Evolutionary conservation across 2,888 invertebrate species (phyloP), one percentile per base, ranked within the genome.

Genomic region (Bedellia somnulentella): DNA sequence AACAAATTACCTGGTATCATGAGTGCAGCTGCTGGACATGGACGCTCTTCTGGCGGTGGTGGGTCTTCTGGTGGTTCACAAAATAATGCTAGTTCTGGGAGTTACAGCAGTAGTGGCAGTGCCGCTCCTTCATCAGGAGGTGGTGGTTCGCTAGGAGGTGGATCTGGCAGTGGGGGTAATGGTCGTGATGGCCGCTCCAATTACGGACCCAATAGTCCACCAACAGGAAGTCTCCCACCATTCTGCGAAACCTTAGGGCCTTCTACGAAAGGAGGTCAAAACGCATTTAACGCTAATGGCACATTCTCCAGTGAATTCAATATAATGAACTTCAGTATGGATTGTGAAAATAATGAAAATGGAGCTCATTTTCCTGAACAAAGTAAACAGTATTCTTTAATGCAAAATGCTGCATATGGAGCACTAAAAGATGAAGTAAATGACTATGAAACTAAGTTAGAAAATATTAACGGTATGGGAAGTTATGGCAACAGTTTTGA

Each of bases 201-300:
- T 56, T 91, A 91, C 52, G 90, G 90, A 2, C 91, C 91, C 5
- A 90, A 89, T 43, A 91, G 90, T 45, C 91, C 91, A 30, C 91
- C 91, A 2, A 90, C 89, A 1, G 90, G 89, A 9, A 89, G 89
- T 30, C 67, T 92, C 36, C 92, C 92, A n/a, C 91, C 91, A 1
- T 92, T 92, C 50, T 91, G 91, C 57, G 91, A 91, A 62, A 89
- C 89, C 6, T 76, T 92, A 0, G 75, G 71, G 12, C 70, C 73
- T 11, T 70, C 70, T 2, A 68, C 71, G 11, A 92, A 92, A 58
- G 83, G 85, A 29, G 89, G 89, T 9, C 89, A 87, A 48, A 85
- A 83, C 40, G 80, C 82, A 8, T 88, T 83, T 48, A 86, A 86
- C 49, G 83, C 83, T 14, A 82, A 81, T 45, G 78, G 83, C 18